Conservation (phyloP, 2,888 invertebrate genomes). For the Agriopis marginaria region DNA sequence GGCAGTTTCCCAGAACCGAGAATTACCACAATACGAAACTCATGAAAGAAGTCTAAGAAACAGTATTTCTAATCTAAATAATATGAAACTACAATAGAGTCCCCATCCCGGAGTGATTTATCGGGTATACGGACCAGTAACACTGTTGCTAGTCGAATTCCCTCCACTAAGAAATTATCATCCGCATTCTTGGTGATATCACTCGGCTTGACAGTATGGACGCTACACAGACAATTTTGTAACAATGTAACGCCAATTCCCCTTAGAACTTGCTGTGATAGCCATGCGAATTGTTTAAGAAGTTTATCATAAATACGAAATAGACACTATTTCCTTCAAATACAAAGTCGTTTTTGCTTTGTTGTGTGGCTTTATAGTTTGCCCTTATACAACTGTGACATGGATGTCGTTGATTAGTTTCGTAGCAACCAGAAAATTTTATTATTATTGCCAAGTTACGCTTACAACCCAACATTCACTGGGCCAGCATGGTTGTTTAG, state of each 20-base stretch:
- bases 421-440: too few relatives aligned
- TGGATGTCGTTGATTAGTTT: too few relatives aligned
- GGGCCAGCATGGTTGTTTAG: too few relatives aligned
- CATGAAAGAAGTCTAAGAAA: conserved; percentile 16
- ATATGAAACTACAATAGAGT: conserved; percentile 25
- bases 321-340: too few relatives aligned
- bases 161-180: conserved; percentile 32
- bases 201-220: conserved; percentile 20
- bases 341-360: neutral
- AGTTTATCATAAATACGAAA: neutral
- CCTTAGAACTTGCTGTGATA: neutral
- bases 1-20: neutral
- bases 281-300: neutral
- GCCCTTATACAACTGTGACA: too few relatives aligned
- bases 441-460: too few relatives aligned
- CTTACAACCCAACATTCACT: too few relatives aligned
- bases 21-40: conserved; percentile 3
- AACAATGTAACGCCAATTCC: conserved; percentile 4
- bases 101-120: conserved; percentile 18
- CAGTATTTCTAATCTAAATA: conserved; percentile 28
- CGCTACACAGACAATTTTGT: conserved; percentile 33
- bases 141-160: conserved; percentile 36
- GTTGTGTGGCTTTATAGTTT: too few relatives aligned
- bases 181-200: conserved; percentile 36
- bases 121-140: conserved; percentile 15